Conservation (phyloP, 2,113 vertebrate genomes). For the Sporophila hypoxantha region DNA sequence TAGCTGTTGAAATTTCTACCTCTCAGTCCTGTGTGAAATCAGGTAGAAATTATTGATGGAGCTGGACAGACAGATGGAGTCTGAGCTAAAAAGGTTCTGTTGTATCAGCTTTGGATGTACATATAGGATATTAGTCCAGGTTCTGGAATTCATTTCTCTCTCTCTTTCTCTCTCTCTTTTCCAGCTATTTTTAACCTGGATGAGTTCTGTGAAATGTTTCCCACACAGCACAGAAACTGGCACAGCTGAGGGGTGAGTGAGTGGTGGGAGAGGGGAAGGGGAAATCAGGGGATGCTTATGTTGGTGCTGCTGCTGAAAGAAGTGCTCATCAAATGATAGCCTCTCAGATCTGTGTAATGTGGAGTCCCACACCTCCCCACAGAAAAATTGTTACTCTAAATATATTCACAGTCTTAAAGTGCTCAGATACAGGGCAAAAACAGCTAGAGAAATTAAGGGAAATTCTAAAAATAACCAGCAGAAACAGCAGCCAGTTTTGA, state of each 20-base stretch:
- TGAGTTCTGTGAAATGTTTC: constrained; percentile 23
- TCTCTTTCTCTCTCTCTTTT: background rate
- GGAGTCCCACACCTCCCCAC: background rate
- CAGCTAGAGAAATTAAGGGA: background rate
- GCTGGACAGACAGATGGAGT: background rate
- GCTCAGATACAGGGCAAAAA: background rate
- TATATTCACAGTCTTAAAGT: background rate
- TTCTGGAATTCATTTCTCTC: constrained; percentile 39
- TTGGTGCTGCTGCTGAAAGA: background rate
- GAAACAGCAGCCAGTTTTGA: background rate
- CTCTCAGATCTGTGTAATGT: background rate
- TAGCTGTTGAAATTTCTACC: background rate
- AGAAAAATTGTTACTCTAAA: background rate
- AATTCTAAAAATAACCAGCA: background rate
- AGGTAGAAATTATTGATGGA: background rate
- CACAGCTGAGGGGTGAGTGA: constrained; percentile 9
- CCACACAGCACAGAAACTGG: background rate
- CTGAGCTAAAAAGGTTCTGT: background rate
- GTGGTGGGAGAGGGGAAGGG: background rate
- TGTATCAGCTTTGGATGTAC: background rate
- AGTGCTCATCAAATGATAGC: background rate
- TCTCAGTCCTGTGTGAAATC: background rate
- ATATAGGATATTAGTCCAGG: background rate
- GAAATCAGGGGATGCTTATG: background rate
- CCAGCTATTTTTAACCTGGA: constrained; percentile 48